A percentile compares a stretch with the other conserved stretches of the same genome.
Conservation (phyloP, 2,888 invertebrate species). For the Baronia brevicornis region DNA sequence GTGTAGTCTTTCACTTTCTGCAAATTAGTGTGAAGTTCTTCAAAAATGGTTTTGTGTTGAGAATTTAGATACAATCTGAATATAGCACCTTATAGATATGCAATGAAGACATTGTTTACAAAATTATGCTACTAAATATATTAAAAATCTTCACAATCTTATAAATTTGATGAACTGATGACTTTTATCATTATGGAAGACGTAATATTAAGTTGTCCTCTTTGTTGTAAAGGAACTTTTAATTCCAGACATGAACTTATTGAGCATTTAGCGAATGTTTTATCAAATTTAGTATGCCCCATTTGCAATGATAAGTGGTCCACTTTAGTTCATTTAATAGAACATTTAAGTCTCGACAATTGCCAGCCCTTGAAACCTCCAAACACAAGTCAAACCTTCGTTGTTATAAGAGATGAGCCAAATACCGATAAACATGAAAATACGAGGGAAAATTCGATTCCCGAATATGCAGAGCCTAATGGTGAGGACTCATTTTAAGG, state of each 20-base stretch:
- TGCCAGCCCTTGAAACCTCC: slow-evolving; percentile 30
- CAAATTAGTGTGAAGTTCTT: slow-evolving; percentile 69
- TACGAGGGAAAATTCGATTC: not conserved
- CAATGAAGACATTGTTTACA: slow-evolving; percentile 36
- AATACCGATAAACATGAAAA: not conserved
- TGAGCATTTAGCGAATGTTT: slow-evolving; percentile 66
- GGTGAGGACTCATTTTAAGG: not conserved
- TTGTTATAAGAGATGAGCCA: slow-evolving; percentile 7
- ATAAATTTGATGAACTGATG: slow-evolving; percentile 1
- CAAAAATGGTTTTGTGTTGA: slow-evolving; percentile 49
- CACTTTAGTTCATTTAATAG: slow-evolving; percentile 69
- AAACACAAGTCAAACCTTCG: slow-evolving; percentile 11
- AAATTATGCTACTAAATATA: slow-evolving; percentile 27
- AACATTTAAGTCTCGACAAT: slow-evolving; percentile 69
- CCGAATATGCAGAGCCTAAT: slow-evolving; percentile 1
- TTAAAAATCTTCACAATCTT: not conserved
- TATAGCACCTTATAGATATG: slow-evolving; percentile 33
- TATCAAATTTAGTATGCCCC: slow-evolving; percentile 74
- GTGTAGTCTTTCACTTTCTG: slow-evolving; percentile 38
- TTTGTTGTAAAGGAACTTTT: slow-evolving; percentile 80
- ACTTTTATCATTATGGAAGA: slow-evolving; percentile 63
- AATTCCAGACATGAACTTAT: slow-evolving; percentile 69
- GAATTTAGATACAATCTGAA: slow-evolving; percentile 58
- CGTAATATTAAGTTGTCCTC: slow-evolving; percentile 70
- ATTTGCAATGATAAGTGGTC: slow-evolving; percentile 72